phyloP scores from a whole-genome alignment of 2,797 vertebrate species.

The Chloroceryle inda region DNA sequence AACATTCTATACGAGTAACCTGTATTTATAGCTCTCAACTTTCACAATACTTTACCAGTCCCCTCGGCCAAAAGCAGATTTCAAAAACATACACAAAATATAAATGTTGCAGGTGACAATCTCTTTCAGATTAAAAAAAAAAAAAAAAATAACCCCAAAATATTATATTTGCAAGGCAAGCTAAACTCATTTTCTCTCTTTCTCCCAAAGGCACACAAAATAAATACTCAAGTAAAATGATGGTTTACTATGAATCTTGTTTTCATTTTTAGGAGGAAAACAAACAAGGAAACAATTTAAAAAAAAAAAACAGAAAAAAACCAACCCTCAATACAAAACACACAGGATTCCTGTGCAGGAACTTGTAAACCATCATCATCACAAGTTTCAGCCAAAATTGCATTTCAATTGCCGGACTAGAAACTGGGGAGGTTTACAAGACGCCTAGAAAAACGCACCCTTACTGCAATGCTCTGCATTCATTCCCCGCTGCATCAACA shows the following conservation, averaged over 20 bases:
- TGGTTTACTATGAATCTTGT: neutral
- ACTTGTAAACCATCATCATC: neutral
- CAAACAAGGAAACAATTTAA: neutral
- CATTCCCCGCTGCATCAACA: neutral
- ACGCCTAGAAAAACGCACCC: neutral
- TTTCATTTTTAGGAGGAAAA: neutral
- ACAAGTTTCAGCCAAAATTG: neutral
- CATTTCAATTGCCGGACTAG: neutral
- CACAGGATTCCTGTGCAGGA: neutral
- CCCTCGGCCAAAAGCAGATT: neutral
- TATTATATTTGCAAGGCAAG: neutral
- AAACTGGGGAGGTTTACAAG: neutral
- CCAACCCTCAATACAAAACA: too few relatives aligned
- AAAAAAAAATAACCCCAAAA: neutral
- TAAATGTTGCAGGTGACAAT: neutral
- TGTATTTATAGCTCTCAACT: conserved; percentile 14
- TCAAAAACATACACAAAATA: neutral
- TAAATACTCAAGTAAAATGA: neutral
- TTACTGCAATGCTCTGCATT: neutral
- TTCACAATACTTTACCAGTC: neutral
- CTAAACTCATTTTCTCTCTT: neutral
- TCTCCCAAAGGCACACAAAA: neutral
- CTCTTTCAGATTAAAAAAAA: neutral
- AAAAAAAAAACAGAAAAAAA: neutral
- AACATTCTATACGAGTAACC: neutral